A percentile compares a stretch with the other conserved stretches of the same genome.
These are phyloP conservation scores for Eupithecia pulchellata DNA, from an alignment of 2,888 invertebrate species.

Conservation along the genomic window DNA sequence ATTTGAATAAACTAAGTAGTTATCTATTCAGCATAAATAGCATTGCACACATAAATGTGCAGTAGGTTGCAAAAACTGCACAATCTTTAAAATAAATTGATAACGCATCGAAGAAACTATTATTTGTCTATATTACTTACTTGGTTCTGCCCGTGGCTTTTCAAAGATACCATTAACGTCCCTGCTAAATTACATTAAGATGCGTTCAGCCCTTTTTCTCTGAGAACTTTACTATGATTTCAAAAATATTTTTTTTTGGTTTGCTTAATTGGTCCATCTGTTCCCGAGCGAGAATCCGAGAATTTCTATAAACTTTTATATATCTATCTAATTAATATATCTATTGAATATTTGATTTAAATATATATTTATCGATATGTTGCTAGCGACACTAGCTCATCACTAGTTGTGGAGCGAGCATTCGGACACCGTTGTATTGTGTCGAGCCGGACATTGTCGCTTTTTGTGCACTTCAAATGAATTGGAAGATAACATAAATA, in stretches of 20 bases:
- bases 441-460: constrained; percentile 53
- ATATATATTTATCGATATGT: not conserved
- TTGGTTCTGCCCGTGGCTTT: no score
- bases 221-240: no score
- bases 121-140: no score
- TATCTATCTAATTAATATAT: no score
- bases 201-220: no score
- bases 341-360: not conserved
- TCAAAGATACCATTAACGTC: no score
- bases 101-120: not conserved
- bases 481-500: constrained; percentile 57
- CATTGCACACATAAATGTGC: not conserved
- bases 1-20: not conserved
- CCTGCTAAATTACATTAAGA: no score
- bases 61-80: not conserved
- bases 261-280: no score
- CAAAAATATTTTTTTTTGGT: no score
- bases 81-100: not conserved
- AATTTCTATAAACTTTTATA: no score
- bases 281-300: no score
- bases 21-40: not conserved
- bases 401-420: constrained; percentile 41
- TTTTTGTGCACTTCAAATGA: constrained; percentile 57
- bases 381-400: constrained; percentile 5
- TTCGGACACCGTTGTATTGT: constrained; percentile 54